Conservation (phyloP, 2,113 vertebrate species). For the Melanostigma gelatinosum region DNA sequence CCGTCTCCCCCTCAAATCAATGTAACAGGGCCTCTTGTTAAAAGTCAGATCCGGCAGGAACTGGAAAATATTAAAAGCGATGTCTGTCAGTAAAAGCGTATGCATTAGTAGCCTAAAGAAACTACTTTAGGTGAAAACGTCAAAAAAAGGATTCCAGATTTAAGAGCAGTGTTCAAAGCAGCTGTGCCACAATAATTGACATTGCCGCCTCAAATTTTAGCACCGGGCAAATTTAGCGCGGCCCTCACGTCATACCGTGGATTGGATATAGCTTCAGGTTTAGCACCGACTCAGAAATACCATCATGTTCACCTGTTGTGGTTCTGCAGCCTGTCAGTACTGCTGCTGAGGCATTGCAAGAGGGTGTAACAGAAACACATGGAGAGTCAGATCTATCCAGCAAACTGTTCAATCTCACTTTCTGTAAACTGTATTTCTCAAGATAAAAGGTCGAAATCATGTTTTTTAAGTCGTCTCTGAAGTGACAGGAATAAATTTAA, state of each 20-base stretch:
- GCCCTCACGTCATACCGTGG: slow-evolving; percentile 56
- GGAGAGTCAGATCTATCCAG: neutral
- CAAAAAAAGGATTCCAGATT: slow-evolving; percentile 24
- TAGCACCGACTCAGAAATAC: slow-evolving; percentile 79
- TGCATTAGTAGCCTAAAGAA: neutral
- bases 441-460: neutral
- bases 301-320: slow-evolving; percentile 17
- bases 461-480: neutral
- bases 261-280: slow-evolving; percentile 70
- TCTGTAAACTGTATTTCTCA: neutral
- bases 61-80: neutral
- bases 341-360: neutral
- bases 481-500: neutral
- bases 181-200: slow-evolving; percentile 65
- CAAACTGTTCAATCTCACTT: neutral
- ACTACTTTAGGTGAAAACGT: neutral
- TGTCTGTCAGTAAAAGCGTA: neutral
- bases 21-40: slow-evolving; percentile 16
- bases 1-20: neutral
- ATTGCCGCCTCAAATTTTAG: slow-evolving; percentile 73
- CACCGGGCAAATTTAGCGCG: slow-evolving; percentile 76
- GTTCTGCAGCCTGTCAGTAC: slow-evolving; percentile 1
- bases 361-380: neutral
- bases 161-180: slow-evolving; percentile 53
- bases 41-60: neutral